phyloP scores from a whole-genome alignment of 2,113 vertebrate species.

The Cygnus buccinator region DNA sequence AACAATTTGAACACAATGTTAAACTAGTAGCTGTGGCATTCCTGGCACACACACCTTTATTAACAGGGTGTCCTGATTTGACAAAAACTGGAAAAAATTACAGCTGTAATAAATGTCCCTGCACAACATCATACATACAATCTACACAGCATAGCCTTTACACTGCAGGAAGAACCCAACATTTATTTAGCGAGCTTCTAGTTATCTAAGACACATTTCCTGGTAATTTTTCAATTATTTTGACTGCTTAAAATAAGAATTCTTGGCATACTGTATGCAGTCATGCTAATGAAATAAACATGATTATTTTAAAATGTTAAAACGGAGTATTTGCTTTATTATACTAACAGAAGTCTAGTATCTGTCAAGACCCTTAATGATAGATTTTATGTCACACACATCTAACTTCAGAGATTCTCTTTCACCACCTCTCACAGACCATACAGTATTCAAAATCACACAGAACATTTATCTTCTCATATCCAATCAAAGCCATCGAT shows the following conservation, averaged over 20 bases:
- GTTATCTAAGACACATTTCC: background rate
- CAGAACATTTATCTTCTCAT: background rate
- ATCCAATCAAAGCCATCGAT: background rate
- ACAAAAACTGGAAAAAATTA: background rate
- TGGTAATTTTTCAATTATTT: background rate
- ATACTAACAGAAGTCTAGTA: background rate
- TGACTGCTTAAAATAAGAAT: background rate
- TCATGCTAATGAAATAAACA: background rate
- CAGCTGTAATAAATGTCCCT: background rate
- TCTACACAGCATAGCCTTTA: background rate
- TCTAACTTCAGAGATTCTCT: background rate
- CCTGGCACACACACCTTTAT: background rate
- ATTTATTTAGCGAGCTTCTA: background rate
- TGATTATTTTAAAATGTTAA: background rate
- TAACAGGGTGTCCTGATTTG: background rate
- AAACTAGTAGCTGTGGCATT: background rate
- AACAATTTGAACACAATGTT: background rate
- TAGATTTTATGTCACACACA: background rate
- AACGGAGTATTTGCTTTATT: background rate
- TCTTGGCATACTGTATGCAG: background rate
- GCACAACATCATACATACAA: background rate
- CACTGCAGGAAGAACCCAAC: background rate
- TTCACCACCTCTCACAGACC: background rate
- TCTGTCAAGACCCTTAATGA: background rate
- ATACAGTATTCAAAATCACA: background rate